Percentiles rank a stretch among this genome's conserved stretches.
These are phyloP conservation scores for Alethe diademata DNA, from an alignment of 2,113 vertebrate species.

Conservation along the genomic window DNA sequence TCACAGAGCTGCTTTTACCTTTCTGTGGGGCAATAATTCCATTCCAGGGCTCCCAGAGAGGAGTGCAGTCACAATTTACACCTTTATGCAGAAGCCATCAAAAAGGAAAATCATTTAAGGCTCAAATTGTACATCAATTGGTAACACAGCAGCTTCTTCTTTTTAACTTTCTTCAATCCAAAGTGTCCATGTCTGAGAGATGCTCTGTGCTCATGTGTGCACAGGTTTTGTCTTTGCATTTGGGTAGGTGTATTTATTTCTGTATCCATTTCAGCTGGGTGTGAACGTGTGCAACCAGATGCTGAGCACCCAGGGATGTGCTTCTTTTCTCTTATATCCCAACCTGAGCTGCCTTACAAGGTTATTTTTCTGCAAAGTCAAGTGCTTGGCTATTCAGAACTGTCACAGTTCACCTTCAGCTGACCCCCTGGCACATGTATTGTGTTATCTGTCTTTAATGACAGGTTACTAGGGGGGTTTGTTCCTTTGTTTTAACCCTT, in stretches of 20 bases:
- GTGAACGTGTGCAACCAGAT: not conserved
- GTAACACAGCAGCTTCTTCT: not conserved
- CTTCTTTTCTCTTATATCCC: not conserved
- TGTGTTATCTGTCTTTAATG: slow-evolving; percentile 37
- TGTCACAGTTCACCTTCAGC: slow-evolving; percentile 20
- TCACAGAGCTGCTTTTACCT: not conserved
- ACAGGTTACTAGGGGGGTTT: not conserved
- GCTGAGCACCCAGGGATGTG: not conserved
- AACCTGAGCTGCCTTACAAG: not conserved
- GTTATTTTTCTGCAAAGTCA: slow-evolving; percentile 26
- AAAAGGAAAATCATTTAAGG: not conserved
- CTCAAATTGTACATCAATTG: not conserved
- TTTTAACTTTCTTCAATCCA: not conserved
- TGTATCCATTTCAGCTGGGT: not conserved
- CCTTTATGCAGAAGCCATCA: not conserved
- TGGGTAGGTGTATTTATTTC: not conserved
- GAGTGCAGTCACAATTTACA: not conserved
- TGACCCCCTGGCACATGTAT: slow-evolving; percentile 46
- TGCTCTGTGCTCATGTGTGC: not conserved
- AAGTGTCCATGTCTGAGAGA: accelerated
- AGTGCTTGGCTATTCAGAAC: not conserved
- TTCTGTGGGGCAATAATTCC: not conserved
- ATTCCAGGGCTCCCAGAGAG: not conserved
- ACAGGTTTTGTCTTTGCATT: not conserved
- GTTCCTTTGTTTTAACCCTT: slow-evolving; percentile 9